phyloP scores from a whole-genome alignment of 2,888 invertebrate genomes.

The Selenia dentaria region DNA sequence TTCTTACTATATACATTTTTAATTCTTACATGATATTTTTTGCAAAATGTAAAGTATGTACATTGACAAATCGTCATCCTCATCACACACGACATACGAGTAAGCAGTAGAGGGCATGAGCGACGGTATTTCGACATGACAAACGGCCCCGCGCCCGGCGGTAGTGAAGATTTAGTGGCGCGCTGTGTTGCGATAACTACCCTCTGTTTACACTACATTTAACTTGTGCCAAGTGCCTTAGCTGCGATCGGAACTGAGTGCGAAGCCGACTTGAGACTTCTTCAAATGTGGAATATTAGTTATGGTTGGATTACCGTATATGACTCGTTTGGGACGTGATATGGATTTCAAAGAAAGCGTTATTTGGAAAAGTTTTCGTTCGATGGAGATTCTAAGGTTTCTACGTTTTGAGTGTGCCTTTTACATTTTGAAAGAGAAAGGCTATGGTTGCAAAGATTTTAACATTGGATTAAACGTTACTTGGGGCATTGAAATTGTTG shows the following conservation, averaged over 20 bases:
- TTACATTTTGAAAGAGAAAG: background rate
- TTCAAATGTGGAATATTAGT: conserved; percentile 48
- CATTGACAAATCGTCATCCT: conserved; percentile 48
- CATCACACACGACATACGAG: conserved; percentile 49
- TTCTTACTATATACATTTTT: too few relatives aligned
- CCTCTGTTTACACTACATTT: conserved; percentile 79
- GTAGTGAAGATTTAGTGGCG: conserved; percentile 66
- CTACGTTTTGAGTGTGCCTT: background rate
- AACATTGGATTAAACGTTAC: too few relatives aligned
- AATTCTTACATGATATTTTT: too few relatives aligned
- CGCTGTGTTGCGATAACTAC: conserved; percentile 73
- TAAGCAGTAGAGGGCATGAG: conserved; percentile 49
- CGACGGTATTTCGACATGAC: conserved; percentile 65
- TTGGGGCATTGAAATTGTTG: too few relatives aligned
- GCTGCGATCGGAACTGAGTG: conserved; percentile 40
- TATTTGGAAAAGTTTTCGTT: conserved; percentile 7
- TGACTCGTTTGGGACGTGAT: conserved; percentile 30
- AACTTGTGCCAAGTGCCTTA: conserved; percentile 72
- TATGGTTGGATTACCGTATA: conserved; percentile 39
- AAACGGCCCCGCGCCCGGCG: conserved; percentile 55
- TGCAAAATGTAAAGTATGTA: background rate
- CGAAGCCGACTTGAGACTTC: conserved; percentile 47
- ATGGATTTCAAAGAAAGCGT: conserved; percentile 8
- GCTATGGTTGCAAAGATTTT: background rate
- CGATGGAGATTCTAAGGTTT: background rate